Conservation (phyloP, 2,797 vertebrate species). For the Enteromius mattozi region DNA sequence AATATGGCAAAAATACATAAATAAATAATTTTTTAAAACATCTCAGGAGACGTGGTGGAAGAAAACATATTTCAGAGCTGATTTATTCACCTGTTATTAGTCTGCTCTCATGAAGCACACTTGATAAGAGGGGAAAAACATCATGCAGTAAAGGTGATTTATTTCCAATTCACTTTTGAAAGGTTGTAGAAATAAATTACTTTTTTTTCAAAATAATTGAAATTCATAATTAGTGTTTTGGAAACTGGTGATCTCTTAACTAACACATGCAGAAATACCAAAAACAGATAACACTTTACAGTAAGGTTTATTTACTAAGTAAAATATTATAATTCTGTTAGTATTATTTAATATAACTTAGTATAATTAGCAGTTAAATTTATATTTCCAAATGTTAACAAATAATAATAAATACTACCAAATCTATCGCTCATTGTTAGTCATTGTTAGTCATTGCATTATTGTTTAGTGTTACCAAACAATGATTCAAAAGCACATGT, state of each 20-base stretch:
- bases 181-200: background rate
- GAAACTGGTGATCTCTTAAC: background rate
- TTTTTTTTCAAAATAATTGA: background rate
- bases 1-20: background rate
- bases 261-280: background rate
- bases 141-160: background rate
- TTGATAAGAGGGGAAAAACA: background rate
- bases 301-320: background rate
- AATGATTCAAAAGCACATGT: background rate
- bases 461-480: background rate
- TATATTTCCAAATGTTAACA: background rate
- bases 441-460: background rate
- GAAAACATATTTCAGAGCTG: conserved; percentile 20
- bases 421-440: background rate
- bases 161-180: background rate
- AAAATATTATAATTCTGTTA: background rate
- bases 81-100: conserved; percentile 30
- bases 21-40: background rate
- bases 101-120: conserved; percentile 9
- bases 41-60: background rate
- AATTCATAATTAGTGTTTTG: background rate
- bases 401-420: background rate
- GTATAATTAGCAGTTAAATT: background rate
- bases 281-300: background rate
- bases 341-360: background rate